Percentiles rank a stretch among this genome's conserved stretches.
Conservation (phyloP, 1,140 invertebrate species). For the Drosophila nigromelanica region DNA sequence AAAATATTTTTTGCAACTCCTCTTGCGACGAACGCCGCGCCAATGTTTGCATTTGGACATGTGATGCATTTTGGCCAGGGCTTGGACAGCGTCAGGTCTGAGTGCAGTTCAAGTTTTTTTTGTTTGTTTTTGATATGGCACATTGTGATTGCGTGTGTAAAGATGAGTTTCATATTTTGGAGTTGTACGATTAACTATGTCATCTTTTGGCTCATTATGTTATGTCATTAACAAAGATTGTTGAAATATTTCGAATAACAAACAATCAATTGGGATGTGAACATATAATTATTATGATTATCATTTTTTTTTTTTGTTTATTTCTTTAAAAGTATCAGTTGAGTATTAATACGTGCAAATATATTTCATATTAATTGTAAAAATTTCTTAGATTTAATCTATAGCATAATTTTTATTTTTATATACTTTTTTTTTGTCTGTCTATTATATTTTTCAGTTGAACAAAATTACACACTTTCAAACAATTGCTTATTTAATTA, state of each 20-base stretch:
- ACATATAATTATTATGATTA: too few relatives aligned
- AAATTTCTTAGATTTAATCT: too few relatives aligned
- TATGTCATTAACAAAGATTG: not conserved
- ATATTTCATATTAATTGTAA: too few relatives aligned
- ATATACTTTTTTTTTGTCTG: too few relatives aligned
- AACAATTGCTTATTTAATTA: too few relatives aligned
- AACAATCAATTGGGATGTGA: too few relatives aligned
- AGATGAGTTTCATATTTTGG: constrained; percentile 17
- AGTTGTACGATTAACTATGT: not conserved
- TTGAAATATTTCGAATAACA: not conserved
- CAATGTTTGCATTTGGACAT: constrained; percentile 34
- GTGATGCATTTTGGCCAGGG: constrained; percentile 23
- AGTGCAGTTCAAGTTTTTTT: constrained; percentile 3
- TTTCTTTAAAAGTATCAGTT: too few relatives aligned
- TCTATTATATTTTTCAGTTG: too few relatives aligned
- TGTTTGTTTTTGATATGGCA: not conserved
- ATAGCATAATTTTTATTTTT: too few relatives aligned
- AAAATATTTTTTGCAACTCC: constrained; percentile 43
- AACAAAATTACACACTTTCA: too few relatives aligned
- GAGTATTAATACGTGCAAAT: too few relatives aligned
- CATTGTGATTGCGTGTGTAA: constrained; percentile 15
- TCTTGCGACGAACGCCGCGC: constrained; percentile 28
- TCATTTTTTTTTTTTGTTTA: too few relatives aligned
- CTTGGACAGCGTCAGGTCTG: constrained; percentile 4
- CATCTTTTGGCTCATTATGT: constrained; percentile 14